Percentiles rank a stretch among this genome's conserved stretches.
Evolutionary conservation across 1,140 invertebrate genomes (phyloP).

Genomic region (Rhopalosiphum padi): DNA sequence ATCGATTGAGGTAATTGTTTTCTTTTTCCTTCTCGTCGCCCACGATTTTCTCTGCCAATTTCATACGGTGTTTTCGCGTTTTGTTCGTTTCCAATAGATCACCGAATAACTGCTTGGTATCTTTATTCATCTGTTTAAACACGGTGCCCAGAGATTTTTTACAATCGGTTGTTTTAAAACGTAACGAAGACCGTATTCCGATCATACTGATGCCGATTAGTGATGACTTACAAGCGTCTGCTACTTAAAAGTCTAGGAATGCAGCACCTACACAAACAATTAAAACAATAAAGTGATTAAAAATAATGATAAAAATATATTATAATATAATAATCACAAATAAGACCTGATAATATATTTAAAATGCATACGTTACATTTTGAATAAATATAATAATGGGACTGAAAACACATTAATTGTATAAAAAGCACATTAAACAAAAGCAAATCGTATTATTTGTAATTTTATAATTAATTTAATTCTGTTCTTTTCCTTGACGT

Average conservation of each 20-base stretch:
- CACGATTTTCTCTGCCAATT: background rate
- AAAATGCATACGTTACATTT: background rate
- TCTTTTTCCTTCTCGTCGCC: background rate
- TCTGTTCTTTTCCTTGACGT: background rate
- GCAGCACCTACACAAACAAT: background rate
- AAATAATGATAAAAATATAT: background rate
- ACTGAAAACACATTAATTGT: background rate
- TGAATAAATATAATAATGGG: background rate
- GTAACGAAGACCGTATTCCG: background rate
- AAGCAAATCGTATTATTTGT: background rate
- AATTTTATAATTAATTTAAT: background rate
- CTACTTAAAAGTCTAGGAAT: background rate
- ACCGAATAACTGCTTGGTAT: slow-evolving; percentile 58
- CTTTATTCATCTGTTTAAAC: slow-evolving; percentile 52
- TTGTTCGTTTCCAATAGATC: slow-evolving; percentile 55
- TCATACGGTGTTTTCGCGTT: slow-evolving; percentile 54
- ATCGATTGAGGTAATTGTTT: background rate
- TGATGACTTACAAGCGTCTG: background rate
- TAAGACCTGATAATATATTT: background rate
- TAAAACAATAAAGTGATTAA: background rate
- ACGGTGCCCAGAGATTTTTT: slow-evolving; percentile 15
- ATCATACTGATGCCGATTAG: background rate
- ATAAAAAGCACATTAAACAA: background rate
- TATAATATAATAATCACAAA: background rate
- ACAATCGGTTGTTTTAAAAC: slow-evolving; percentile 21